A percentile compares a stretch with the other conserved stretches of the same genome.
These are phyloP conservation scores for Lingula anatina DNA, from an alignment of 2,888 invertebrate species.

Conservation along the genomic window DNA sequence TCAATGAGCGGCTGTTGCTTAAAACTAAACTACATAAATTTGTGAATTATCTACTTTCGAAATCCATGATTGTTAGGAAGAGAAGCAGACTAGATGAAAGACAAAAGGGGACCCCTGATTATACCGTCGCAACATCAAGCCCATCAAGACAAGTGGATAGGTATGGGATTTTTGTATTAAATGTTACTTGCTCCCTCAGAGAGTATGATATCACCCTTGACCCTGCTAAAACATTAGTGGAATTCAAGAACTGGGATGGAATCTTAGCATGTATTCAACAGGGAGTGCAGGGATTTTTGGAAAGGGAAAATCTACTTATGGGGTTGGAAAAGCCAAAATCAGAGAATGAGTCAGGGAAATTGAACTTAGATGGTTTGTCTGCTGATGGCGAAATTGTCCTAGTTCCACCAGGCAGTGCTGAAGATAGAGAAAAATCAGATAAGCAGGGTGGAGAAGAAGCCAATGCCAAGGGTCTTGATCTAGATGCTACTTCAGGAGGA, in stretches of 20 bases:
- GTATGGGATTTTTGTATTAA: conserved; percentile 57
- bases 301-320: conserved; percentile 20
- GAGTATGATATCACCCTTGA: conserved; percentile 57
- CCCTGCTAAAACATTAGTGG: conserved; percentile 56
- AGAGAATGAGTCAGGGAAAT: neutral
- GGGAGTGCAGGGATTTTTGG: conserved; percentile 30
- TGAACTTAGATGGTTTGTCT: neutral
- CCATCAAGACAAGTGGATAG: conserved; percentile 30
- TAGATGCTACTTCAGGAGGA: too few relatives aligned
- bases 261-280: conserved; percentile 53
- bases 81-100: neutral
- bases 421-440: neutral
- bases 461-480: too few relatives aligned
- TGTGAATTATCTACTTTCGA: conserved; percentile 49
- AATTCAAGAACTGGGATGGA: conserved; percentile 59
- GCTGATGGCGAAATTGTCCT: too few relatives aligned
- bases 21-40: conserved; percentile 57
- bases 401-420: too few relatives aligned
- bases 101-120: conserved; percentile 14
- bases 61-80: conserved; percentile 25
- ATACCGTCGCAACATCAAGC: conserved; percentile 19
- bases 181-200: conserved; percentile 57
- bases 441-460: neutral
- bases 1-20: conserved; percentile 61
- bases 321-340: neutral